Evolutionary conservation across 2,888 invertebrate genomes (phyloP).

Genomic region (Xestia c-nigrum): DNA sequence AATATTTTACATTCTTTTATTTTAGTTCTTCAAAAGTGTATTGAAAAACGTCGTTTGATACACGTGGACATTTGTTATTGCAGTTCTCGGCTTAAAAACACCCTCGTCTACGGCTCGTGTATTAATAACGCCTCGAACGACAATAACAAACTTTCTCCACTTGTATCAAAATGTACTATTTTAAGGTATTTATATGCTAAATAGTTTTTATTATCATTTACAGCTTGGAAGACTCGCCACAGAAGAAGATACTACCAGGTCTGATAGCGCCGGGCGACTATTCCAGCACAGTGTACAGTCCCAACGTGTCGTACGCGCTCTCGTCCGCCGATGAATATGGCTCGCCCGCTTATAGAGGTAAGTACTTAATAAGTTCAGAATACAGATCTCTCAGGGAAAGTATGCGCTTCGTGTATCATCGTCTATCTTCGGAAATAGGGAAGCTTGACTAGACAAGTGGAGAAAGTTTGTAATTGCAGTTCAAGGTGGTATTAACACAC

Average conservation of each 20-base stretch:
- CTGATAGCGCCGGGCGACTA: conserved; percentile 83
- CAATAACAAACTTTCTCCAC: no score
- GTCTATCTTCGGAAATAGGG: neutral
- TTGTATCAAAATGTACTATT: no score
- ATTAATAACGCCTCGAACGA: no score
- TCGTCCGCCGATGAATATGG: conserved; percentile 88
- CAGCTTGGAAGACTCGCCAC: conserved; percentile 87
- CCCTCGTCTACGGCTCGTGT: no score
- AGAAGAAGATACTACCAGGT: conserved; percentile 85
- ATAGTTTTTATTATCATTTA: neutral
- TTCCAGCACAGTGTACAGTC: conserved; percentile 82
- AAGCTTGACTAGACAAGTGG: no score
- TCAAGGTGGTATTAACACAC: no score
- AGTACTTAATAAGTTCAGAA: conserved; percentile 1
- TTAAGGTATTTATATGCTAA: neutral
- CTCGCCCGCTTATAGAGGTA: conserved; percentile 88
- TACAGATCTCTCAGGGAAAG: neutral
- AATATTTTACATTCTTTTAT: no score
- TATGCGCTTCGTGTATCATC: neutral
- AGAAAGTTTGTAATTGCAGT: no score
- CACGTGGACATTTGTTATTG: no score
- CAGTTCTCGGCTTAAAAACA: no score
- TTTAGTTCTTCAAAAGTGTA: no score
- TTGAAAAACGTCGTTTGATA: no score
- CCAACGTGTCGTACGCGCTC: conserved; percentile 87